Evolutionary conservation across 2,113 vertebrate genomes (phyloP).

Genomic region (Albula glossodonta): DNA sequence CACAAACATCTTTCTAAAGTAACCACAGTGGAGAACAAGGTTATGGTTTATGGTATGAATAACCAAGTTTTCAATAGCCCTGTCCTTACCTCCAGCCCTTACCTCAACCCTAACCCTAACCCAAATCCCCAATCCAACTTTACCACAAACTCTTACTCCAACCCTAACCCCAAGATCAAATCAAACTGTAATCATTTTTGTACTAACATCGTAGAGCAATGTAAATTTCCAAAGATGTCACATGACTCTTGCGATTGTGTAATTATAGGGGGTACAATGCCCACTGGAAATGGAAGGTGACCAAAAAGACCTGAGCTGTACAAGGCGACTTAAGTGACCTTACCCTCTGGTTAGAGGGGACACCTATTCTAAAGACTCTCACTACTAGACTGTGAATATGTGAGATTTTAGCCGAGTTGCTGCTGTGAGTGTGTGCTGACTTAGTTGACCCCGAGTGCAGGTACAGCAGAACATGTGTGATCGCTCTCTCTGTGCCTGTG

Average conservation of each 20-base stretch:
- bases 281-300: neutral
- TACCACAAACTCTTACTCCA: no score
- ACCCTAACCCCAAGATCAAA: no score
- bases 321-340: no score
- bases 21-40: neutral
- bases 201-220: neutral
- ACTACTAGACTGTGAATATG: neutral
- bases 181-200: neutral
- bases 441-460: no score
- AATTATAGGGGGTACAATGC: neutral
- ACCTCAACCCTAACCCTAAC: neutral
- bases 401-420: neutral
- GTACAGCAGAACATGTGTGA: neutral
- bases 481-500: constrained; percentile 4
- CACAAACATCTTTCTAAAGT: no score
- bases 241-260: neutral
- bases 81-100: neutral
- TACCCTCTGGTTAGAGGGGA: no score
- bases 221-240: neutral
- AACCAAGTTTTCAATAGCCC: neutral
- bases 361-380: neutral
- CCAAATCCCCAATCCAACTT: neutral
- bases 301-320: neutral
- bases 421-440: no score
- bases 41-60: neutral